Evolutionary conservation across 2,888 invertebrate genomes (phyloP), one percentile per base, ranked within the genome.

Genomic region (Aphidius colemani): DNA sequence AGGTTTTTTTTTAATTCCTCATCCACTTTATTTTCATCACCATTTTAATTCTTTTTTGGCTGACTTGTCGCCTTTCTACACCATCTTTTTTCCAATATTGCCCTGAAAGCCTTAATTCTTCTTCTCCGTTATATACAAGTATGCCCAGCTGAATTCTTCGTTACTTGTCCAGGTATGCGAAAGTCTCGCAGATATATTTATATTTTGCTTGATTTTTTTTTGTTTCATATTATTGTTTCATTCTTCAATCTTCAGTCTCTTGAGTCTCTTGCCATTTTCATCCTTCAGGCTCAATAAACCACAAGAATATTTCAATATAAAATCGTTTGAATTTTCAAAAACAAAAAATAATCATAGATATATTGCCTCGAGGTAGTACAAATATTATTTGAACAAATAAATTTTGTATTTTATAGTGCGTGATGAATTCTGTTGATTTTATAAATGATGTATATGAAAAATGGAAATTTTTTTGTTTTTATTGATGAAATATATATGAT

Each of bases 41-140:
- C 61, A 43, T 30, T 30, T 30, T 30, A 30, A 5, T 30, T 30
- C 5, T 30, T 30, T 30, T 30, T 60, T 62, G 56, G 56, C 11
- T 64, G 46, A 55, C 56, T 63, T 48, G 49, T 62, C 59, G 61
- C 64, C 61, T 53, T 40, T 46, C 57, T 53, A 46, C 30, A 30
- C 30, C 30, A 30, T 30, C 3, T 56, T 45, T 44, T 53, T 45
- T 62, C 63, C 63, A 59, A 63, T 57, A 63, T 65, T 53, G 60
- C 61, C 62, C 56, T 56, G 10, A 55, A 41, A 59, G 53, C 49
- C 57, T 66, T 66, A 61, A 67, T 65, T 66, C 63, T 65, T 59
- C 11, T 11, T 43, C 50, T 18, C 48, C 53, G 46, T 57, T 58
- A 49, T 49, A 53, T 18, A 39, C 44, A 39, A 43, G 45, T 61